These are phyloP conservation scores for Eubucco bourcierii DNA, from an alignment of 2,113 vertebrate genomes.

Conservation along the genomic window DNA sequence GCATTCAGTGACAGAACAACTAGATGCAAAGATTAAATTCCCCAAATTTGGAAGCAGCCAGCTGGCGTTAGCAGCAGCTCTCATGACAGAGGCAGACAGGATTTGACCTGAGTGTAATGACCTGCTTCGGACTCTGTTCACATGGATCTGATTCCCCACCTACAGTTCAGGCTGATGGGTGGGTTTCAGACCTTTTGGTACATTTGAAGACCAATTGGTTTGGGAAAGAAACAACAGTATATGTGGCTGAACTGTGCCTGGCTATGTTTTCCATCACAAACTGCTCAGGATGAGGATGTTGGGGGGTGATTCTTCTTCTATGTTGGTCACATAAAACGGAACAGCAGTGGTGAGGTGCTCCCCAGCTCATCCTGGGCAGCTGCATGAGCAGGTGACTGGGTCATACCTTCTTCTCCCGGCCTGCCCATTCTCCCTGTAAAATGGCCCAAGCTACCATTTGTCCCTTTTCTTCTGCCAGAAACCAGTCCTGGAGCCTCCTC, in stretches of 20 bases:
- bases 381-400: background rate
- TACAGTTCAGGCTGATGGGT: fast-evolving
- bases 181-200: background rate
- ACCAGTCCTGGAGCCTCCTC: background rate
- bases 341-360: fast-evolving
- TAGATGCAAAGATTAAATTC: background rate
- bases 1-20: background rate
- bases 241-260: background rate
- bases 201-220: background rate
- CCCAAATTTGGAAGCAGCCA: background rate
- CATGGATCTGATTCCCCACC: background rate
- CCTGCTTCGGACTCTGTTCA: background rate
- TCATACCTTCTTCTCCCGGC: background rate
- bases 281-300: background rate
- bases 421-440: background rate
- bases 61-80: background rate
- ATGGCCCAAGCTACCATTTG: background rate
- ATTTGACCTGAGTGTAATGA: background rate
- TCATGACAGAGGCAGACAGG: background rate
- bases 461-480: background rate
- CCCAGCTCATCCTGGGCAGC: background rate
- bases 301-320: background rate
- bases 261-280: background rate
- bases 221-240: background rate
- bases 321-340: fast-evolving